Evolutionary conservation across 1,140 invertebrate genomes (phyloP).

Genomic region (Teleogryllus occipitalis): DNA sequence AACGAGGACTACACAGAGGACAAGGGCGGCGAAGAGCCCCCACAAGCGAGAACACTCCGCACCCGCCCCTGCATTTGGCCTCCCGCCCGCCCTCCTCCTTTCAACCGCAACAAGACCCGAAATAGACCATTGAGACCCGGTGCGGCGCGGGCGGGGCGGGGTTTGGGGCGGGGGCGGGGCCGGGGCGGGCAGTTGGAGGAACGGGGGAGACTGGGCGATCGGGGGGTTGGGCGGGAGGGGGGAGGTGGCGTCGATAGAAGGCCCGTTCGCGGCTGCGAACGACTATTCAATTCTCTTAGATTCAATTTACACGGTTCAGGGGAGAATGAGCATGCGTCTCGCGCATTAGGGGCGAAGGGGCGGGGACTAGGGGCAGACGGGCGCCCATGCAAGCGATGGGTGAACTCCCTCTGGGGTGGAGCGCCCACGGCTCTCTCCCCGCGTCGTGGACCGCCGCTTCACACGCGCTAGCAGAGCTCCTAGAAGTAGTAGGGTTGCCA

Average conservation of each 20-base stretch:
- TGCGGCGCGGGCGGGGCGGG: too few relatives aligned
- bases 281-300: conserved; percentile 1
- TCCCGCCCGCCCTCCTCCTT: background rate
- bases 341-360: background rate
- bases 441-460: too few relatives aligned
- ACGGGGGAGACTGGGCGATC: too few relatives aligned
- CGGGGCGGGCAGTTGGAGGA: too few relatives aligned
- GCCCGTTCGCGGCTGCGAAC: background rate
- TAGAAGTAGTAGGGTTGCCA: too few relatives aligned
- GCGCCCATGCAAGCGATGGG: too few relatives aligned
- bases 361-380: background rate
- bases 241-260: too few relatives aligned
- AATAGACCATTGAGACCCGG: background rate
- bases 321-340: background rate
- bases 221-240: background rate
- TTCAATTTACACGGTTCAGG: background rate
- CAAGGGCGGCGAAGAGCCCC: background rate
- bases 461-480: too few relatives aligned
- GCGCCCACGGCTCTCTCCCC: background rate
- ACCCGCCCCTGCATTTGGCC: background rate
- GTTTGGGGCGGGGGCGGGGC: too few relatives aligned
- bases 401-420: too few relatives aligned
- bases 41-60: background rate
- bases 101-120: background rate
- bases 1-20: background rate